Evolutionary conservation across 1,140 invertebrate genomes (phyloP).

Genomic region (Oscheius sp.): DNA sequence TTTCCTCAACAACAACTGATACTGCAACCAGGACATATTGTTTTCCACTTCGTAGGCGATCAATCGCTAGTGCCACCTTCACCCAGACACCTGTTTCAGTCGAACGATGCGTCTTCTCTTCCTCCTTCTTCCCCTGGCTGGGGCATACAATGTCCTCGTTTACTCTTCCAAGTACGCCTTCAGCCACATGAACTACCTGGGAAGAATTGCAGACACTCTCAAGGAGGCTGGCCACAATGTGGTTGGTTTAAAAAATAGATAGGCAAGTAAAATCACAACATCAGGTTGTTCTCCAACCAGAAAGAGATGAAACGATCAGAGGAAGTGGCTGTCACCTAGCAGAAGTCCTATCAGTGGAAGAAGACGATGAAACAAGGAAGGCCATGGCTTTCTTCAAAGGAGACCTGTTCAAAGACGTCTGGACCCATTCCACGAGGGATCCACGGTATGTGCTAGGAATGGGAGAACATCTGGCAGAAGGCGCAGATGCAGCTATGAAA

Average conservation of each 20-base stretch:
- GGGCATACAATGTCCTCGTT: conserved; percentile 2
- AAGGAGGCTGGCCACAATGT: conserved; percentile 1
- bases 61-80: no score
- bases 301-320: neutral
- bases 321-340: neutral
- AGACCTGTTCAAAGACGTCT: neutral
- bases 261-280: neutral
- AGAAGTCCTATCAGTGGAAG: neutral
- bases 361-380: neutral
- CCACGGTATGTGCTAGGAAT: neutral
- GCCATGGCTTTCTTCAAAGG: neutral
- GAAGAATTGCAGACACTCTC: conserved; percentile 1
- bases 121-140: neutral
- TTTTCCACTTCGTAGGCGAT: no score
- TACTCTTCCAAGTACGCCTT: neutral
- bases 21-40: neutral
- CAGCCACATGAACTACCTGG: conserved; percentile 3
- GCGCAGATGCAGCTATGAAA: neutral
- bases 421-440: neutral
- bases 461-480: neutral
- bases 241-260: neutral
- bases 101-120: neutral
- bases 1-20: neutral
- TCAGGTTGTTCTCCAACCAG: neutral
- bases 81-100: neutral